A percentile compares a stretch with the other conserved stretches of the same genome.
Evolutionary conservation across 2,113 vertebrate genomes (phyloP).

Genomic region (Amia ocellicauda): DNA sequence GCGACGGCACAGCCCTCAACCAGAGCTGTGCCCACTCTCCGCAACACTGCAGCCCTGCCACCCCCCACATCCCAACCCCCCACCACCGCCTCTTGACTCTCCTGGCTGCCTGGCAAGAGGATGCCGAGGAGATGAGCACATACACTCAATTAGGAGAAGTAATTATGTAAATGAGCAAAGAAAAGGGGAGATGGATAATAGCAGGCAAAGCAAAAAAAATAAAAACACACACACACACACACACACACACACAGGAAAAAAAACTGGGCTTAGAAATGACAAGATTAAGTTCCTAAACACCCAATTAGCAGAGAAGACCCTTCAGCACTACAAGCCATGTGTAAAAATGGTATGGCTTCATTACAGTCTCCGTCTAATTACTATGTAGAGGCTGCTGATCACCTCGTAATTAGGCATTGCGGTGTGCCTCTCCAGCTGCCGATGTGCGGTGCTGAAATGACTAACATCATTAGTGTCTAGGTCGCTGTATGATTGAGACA

Average conservation of each 20-base stretch:
- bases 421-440: constrained; percentile 47
- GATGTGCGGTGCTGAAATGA: constrained; percentile 36
- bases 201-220: constrained; percentile 13
- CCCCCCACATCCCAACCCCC: no score
- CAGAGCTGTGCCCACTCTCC: no score
- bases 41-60: no score
- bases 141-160: no score
- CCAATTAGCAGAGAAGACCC: constrained; percentile 66
- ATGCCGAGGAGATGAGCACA: no score
- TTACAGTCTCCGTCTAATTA: constrained; percentile 67
- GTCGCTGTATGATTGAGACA: constrained; percentile 39
- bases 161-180: neutral
- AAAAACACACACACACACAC: constrained; percentile 26
- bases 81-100: no score
- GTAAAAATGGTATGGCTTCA: constrained; percentile 52
- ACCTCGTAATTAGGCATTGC: constrained; percentile 68
- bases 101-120: no score
- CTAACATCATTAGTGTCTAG: constrained; percentile 43
- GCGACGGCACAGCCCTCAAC: no score
- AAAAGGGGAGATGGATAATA: neutral
- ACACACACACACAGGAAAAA: no score
- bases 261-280: constrained; percentile 51
- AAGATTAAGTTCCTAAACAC: constrained; percentile 61
- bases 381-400: constrained; percentile 72
- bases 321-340: constrained; percentile 46